Conservation (phyloP, 2,113 vertebrate genomes). For the Gambusia holbrooki region DNA sequence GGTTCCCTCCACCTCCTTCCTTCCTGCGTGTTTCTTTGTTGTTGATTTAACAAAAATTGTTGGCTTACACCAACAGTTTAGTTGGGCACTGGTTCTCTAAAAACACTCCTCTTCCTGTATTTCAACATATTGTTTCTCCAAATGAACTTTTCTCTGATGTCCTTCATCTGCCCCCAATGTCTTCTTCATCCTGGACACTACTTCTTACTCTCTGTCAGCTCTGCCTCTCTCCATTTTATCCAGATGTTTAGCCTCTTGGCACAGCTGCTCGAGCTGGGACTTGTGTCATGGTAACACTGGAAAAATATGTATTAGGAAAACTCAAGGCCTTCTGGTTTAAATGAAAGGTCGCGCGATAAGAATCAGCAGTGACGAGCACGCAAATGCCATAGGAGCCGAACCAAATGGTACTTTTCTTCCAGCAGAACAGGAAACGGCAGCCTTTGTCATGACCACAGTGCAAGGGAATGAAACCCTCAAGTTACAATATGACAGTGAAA, state of each 20-base stretch:
- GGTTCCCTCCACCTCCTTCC: too few relatives aligned
- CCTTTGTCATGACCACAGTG: constrained; percentile 3
- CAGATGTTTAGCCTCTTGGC: constrained; percentile 76
- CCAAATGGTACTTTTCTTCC: not conserved
- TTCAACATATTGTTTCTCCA: constrained; percentile 1
- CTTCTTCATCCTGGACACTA: constrained; percentile 21
- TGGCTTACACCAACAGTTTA: not conserved
- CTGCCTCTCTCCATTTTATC: constrained; percentile 65
- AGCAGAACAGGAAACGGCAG: constrained; percentile 1
- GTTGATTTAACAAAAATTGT: constrained; percentile 12
- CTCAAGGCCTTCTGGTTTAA: constrained; percentile 31
- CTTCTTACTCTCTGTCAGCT: constrained; percentile 35
- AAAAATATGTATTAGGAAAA: constrained; percentile 54
- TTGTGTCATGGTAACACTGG: constrained; percentile 67
- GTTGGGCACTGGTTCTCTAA: not conserved
- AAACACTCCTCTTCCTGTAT: constrained; percentile 3
- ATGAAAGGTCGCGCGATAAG: constrained; percentile 21
- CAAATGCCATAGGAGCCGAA: not conserved
- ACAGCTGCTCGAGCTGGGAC: constrained; percentile 47
- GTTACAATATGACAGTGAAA: constrained; percentile 19
- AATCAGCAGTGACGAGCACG: constrained; percentile 12
- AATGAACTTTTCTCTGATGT: not conserved
- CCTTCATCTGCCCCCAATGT: constrained; percentile 40
- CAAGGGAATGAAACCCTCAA: constrained; percentile 24
- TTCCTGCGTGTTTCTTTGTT: too few relatives aligned